These are phyloP conservation scores for Trididemnum nubilum DNA, from an alignment of 23 tunicate species.

Conservation along the genomic window DNA sequence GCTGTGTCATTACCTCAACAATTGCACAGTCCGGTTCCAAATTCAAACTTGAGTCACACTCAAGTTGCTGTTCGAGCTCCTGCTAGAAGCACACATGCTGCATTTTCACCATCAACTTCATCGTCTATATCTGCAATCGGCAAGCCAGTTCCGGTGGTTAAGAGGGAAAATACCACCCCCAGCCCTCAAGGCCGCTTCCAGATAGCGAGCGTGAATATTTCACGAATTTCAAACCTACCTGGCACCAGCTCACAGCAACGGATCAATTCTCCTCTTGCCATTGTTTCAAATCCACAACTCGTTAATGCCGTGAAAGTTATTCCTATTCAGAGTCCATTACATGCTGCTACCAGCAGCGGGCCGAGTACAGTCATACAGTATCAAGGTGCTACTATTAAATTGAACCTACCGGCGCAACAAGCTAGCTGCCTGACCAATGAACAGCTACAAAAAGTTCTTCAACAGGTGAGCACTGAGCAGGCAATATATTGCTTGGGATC, in stretches of 20 bases:
- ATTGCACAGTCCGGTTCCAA: neutral
- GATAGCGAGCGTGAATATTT: constrained; percentile 82
- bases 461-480: neutral
- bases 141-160: neutral
- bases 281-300: neutral
- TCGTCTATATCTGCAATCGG: neutral
- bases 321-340: too few species aligned
- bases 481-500: too few species aligned
- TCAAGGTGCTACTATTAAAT: constrained; percentile 19
- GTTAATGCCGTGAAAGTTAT: neutral
- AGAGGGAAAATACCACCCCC: neutral
- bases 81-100: too few species aligned
- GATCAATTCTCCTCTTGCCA: neutral
- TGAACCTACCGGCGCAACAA: constrained; percentile 56
- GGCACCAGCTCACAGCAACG: neutral
- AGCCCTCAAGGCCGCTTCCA: constrained; percentile 69
- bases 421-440: constrained; percentile 41
- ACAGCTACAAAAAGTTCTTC: constrained; percentile 37
- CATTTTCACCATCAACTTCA: too few species aligned
- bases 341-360: neutral
- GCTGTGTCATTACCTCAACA: too few species aligned
- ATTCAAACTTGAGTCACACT: neutral
- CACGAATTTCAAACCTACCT: constrained; percentile 14
- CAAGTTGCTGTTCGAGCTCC: neutral
- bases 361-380: constrained; percentile 6